phyloP scores from a whole-genome alignment of 2,888 invertebrate genomes.

The Lagria hirta region DNA sequence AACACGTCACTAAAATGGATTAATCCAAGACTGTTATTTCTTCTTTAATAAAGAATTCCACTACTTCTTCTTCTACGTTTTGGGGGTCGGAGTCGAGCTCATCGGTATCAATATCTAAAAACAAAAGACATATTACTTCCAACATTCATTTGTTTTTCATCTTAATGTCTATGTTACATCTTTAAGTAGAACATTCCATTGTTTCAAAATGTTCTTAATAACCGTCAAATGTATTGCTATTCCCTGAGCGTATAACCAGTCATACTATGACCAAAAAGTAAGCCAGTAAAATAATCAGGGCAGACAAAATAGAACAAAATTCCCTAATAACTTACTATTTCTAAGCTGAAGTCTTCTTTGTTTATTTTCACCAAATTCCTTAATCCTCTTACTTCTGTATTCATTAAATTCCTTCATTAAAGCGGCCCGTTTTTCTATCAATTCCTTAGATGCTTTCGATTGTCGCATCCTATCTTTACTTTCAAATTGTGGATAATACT shows the following conservation, averaged over 20 bases:
- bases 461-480: slow-evolving; percentile 92
- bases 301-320: too few relatives aligned
- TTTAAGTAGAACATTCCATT: slow-evolving; percentile 23
- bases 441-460: slow-evolving; percentile 91
- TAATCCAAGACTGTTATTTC: slow-evolving; percentile 82
- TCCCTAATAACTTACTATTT: slow-evolving; percentile 67
- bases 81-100: slow-evolving; percentile 80
- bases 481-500: slow-evolving; percentile 94
- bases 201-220: not conserved
- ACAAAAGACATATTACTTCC: too few relatives aligned
- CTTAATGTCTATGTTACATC: too few relatives aligned
- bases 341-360: slow-evolving; percentile 80
- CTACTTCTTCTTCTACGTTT: slow-evolving; percentile 91
- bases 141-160: too few relatives aligned
- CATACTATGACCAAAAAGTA: slow-evolving; percentile 22
- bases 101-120: slow-evolving; percentile 90
- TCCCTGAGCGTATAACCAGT: slow-evolving; percentile 42
- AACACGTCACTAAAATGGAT: slow-evolving; percentile 34
- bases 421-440: slow-evolving; percentile 87
- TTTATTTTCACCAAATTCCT: slow-evolving; percentile 78
- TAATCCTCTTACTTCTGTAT: slow-evolving; percentile 73
- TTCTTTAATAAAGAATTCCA: slow-evolving; percentile 98
- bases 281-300: slow-evolving; percentile 29
- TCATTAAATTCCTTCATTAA: slow-evolving; percentile 84
- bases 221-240: slow-evolving; percentile 26